phyloP scores from a whole-genome alignment of 2,113 vertebrate genomes.

The Rhabdomys dilectus region DNA sequence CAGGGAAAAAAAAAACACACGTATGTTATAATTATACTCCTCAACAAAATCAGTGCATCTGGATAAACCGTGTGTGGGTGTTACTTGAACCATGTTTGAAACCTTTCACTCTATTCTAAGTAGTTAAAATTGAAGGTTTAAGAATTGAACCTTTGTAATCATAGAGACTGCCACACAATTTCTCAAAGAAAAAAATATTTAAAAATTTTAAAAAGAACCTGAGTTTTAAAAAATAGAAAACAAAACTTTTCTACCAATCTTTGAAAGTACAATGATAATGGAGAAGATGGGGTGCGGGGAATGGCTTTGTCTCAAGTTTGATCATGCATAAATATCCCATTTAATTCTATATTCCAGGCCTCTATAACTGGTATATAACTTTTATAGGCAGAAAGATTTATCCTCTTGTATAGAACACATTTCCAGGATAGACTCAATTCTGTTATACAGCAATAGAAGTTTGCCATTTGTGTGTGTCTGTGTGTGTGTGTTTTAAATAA shows the following conservation, averaged over 20 bases:
- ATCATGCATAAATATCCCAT: neutral
- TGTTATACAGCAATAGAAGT: neutral
- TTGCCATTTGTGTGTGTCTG: neutral
- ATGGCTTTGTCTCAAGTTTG: neutral
- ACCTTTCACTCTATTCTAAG: neutral
- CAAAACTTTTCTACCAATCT: neutral
- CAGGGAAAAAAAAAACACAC: neutral
- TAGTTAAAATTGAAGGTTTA: conserved; percentile 4
- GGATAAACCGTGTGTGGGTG: neutral
- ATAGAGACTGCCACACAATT: neutral
- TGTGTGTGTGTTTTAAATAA: neutral
- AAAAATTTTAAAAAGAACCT: neutral
- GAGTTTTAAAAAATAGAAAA: neutral
- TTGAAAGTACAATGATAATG: neutral
- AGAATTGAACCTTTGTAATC: neutral
- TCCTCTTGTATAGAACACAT: neutral
- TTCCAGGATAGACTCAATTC: neutral
- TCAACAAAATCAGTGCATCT: neutral
- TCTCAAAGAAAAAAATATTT: neutral
- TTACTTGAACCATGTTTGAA: conserved; percentile 6
- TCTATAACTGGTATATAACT: neutral
- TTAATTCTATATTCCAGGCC: neutral
- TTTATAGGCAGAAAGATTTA: conserved; percentile 35
- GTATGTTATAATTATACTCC: neutral
- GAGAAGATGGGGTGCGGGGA: fast-evolving